Evolutionary conservation across 2,797 vertebrate species (phyloP).

Genomic region (Pogoniulus pusillus): DNA sequence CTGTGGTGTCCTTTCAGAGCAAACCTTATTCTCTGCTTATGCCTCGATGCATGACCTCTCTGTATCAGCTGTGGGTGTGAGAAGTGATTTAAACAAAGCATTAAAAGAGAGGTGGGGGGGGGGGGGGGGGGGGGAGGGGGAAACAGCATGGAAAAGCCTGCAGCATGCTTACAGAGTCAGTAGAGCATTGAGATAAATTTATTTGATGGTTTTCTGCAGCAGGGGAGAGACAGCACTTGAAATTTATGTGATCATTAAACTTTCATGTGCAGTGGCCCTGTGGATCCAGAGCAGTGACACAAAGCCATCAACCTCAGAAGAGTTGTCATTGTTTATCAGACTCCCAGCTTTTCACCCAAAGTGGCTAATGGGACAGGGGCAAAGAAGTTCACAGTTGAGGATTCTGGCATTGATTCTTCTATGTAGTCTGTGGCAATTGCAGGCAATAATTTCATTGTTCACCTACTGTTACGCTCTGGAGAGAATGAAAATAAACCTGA

Average conservation of each 20-base stretch:
- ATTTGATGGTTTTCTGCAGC: constrained; percentile 7
- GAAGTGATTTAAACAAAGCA: constrained; percentile 1
- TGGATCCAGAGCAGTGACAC: constrained; percentile 37
- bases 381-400: not conserved
- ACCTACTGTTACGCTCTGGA: not conserved
- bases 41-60: not conserved
- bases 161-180: not conserved
- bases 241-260: constrained; percentile 59
- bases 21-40: not conserved
- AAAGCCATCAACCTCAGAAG: not conserved
- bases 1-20: not conserved
- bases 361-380: not conserved
- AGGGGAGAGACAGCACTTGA: constrained; percentile 11
- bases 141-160: not conserved
- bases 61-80: not conserved
- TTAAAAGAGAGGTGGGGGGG: not conserved
- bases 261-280: not conserved
- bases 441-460: not conserved
- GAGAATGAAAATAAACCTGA: not conserved
- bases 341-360: not conserved
- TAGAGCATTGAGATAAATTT: constrained; percentile 33
- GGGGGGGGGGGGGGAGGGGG: rapidly evolving
- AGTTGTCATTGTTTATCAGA: constrained; percentile 1
- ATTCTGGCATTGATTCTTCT: not conserved
- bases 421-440: not conserved